These are phyloP conservation scores for Drosophila ficusphila DNA, from an alignment of 1,140 invertebrate genomes.

Conservation along the genomic window DNA sequence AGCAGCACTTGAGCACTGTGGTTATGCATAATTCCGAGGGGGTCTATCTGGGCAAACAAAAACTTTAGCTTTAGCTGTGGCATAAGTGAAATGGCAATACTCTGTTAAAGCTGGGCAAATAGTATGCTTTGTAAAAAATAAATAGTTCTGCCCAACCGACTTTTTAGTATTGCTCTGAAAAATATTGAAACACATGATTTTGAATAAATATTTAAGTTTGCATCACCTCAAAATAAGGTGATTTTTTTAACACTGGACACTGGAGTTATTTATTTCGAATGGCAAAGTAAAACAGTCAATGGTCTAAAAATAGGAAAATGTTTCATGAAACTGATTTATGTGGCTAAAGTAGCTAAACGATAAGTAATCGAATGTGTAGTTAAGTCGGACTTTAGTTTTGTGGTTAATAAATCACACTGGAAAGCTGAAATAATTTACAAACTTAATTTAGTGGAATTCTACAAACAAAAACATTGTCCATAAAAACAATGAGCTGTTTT, in stretches of 20 bases:
- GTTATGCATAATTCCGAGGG: slow-evolving; percentile 41
- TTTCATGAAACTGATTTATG: background rate
- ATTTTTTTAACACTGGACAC: background rate
- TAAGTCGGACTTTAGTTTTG: background rate
- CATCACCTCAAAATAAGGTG: no score
- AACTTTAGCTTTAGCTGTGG: slow-evolving; percentile 5
- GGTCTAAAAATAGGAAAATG: background rate
- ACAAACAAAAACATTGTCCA: background rate
- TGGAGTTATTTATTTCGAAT: background rate
- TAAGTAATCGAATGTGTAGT: background rate
- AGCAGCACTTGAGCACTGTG: slow-evolving; percentile 65
- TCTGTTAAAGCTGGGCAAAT: slow-evolving; percentile 23
- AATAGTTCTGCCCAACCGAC: background rate
- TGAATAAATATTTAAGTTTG: no score
- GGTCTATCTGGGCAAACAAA: slow-evolving; percentile 37
- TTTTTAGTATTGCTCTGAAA: no score
- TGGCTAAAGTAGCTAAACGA: background rate
- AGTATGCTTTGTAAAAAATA: background rate
- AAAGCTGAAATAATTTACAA: background rate
- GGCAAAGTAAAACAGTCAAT: background rate
- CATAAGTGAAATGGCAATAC: slow-evolving; percentile 20
- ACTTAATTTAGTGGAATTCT: background rate
- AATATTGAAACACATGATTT: no score
- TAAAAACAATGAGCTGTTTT: background rate
- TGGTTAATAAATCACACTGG: slow-evolving; percentile 1